Evolutionary conservation across 1,140 invertebrate genomes (phyloP).

Genomic region (Schmidtea mediterranea): DNA sequence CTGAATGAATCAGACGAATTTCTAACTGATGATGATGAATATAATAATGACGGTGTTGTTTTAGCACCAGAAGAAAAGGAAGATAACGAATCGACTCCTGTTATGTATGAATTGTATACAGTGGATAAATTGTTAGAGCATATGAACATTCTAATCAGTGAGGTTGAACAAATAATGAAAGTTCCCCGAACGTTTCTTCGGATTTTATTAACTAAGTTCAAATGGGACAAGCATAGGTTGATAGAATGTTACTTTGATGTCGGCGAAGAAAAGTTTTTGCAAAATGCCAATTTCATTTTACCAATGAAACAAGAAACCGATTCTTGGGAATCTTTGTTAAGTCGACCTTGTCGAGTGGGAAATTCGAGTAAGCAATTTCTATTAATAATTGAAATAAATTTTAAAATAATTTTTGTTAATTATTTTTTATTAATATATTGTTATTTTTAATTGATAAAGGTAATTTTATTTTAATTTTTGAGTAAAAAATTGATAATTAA

Average conservation of each 20-base stretch:
- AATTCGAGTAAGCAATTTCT: not conserved
- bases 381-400: constrained; percentile 5
- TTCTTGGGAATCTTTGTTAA: not conserved
- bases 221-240: constrained; percentile 94
- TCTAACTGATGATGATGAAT: no score
- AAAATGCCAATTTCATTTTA: constrained; percentile 11
- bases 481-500: no score
- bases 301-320: not conserved
- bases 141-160: not conserved
- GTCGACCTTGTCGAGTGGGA: not conserved
- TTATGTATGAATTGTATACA: no score
- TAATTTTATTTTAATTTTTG: no score
- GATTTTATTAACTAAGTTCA: constrained; percentile 79
- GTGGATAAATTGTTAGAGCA: constrained; percentile 2
- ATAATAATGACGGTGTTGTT: no score
- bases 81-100: no score
- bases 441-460: not conserved
- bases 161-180: constrained; percentile 29
- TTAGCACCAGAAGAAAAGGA: no score
- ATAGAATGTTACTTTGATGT: constrained; percentile 42
- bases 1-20: no score
- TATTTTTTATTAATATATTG: not conserved
- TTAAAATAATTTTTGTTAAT: not conserved
- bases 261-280: constrained; percentile 24
- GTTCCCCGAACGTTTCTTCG: constrained; percentile 60